Evolutionary conservation across 2,888 invertebrate species (phyloP), one percentile per base, ranked within the genome.

Genomic region (Hymenopus coronatus): DNA sequence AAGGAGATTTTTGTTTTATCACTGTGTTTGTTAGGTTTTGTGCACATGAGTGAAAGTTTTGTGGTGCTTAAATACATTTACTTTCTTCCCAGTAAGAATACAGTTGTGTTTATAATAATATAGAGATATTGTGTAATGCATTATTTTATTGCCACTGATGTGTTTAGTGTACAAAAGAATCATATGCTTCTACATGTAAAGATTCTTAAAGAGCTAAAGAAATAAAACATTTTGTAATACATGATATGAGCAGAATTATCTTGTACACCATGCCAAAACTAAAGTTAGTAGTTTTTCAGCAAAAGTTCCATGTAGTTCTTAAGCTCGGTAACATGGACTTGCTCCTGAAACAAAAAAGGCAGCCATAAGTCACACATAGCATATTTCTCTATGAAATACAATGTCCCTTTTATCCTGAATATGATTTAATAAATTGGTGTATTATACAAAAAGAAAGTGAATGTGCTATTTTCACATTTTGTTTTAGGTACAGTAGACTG

Each of bases 311-410:
- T 94, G 93, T 96, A 96, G 82, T 93, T 92, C 89, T 95, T 94
- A 91, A 97, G 93, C 92, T 96, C 95, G 28, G 95, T 94, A 25
- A 97, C 93, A 92, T 97, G 97, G 33, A 96, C 94, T 93, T 95
- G 95, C 93, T 97, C 96, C 94, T 96, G 94, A 91, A 95, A 95
- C 88, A 91, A 70, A 54, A 30, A 30, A 30, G 30, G 30, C 30
- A 30, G 30, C 2, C 30, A 30, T 30, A 30, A 30, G 4, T 30
- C 4, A 30, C 30, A 30, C 30, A 30, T 30, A 30, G 2, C 4
- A 4, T 30, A 30, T 30, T 30, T 30, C 30, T 30, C 30, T 4
- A 30, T 2, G 4, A 30, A 30, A 30, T 30, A n/a, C n/a, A n/a
- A n/a, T n/a, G n/a, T n/a, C n/a, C 30, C 4, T 4, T 30, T 4